Evolutionary conservation across 2,797 vertebrate genomes (phyloP).

Genomic region (Ceyx erithaca): DNA sequence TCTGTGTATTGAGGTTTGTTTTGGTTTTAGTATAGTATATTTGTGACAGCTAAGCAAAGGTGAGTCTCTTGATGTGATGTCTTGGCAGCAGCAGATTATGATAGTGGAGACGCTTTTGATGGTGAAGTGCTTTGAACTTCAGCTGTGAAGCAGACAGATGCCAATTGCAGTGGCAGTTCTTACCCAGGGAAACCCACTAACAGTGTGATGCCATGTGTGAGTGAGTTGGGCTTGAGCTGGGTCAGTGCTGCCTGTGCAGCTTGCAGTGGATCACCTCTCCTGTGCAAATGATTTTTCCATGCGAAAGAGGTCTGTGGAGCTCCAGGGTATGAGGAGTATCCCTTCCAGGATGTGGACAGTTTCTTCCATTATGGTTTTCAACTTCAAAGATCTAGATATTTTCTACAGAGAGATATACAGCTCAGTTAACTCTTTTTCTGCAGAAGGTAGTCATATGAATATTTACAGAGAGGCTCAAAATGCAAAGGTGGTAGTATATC

Average conservation of each 20-base stretch:
- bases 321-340: not conserved
- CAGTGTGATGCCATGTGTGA: not conserved
- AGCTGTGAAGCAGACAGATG: conserved; percentile 36
- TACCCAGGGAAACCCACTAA: not conserved
- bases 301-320: not conserved
- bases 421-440: not conserved
- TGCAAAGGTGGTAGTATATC: not conserved
- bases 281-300: not conserved
- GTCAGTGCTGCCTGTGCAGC: not conserved
- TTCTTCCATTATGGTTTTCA: not conserved
- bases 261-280: not conserved
- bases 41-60: conserved; percentile 5
- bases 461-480: not conserved
- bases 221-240: not conserved
- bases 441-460: not conserved
- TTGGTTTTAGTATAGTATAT: conserved; percentile 37
- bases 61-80: conserved; percentile 30
- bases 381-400: not conserved
- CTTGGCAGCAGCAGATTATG: conserved; percentile 28
- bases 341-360: not conserved
- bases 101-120: conserved; percentile 12
- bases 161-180: conserved; percentile 43
- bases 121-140: conserved; percentile 35
- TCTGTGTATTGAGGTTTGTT: conserved; percentile 58
- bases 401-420: not conserved